Evolutionary conservation across 2,888 invertebrate species (phyloP), one percentile per base, ranked within the genome.

Genomic region (Orthonychiurus folsomi): DNA sequence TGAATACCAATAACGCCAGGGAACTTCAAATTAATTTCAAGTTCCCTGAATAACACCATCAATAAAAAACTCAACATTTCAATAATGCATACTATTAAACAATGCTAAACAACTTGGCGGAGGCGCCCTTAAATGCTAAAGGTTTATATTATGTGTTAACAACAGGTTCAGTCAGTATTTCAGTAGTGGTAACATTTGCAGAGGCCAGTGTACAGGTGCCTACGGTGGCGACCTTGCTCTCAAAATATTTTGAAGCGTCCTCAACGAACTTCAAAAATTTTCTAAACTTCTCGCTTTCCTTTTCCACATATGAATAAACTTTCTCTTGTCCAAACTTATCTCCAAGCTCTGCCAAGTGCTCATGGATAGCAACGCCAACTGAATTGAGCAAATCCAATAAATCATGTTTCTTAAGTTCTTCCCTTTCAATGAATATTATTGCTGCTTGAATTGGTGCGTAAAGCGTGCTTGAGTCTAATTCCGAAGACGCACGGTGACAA

Each of bases 291-390:
- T 47, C 25, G 21, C 47, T 54, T n/a, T 56, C 24, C 3, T 56
- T 25, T 3, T 24, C n/a, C 28, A 64, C 25, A 24, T 28, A 21
- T n/a, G 23, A 9, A 50, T 54, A 1, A 1, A 62, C 50, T 20
- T 20, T 23, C 18, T 66, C 63, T 9, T 56, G 28, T 9, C 65
- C 64, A 57, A 70, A 70, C 47, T 59, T 63, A 1, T 69, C 69
- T 5, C 64, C 66, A 12, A 70, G 23, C 1, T 59, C 12, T 3
- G 66, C 65, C 27, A 69, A 60, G 50, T 69, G 67, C 25, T 71
- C 67, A 56, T 70, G 63, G 3, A 55, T 27, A 24, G 28, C 27
- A 25, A 26, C 37, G 21, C 27, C 37, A 20, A 26, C 50, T 18
- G 57, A 63, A 18, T n/a, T 63, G 27, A 3, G 27, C 37, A 48